Percentiles rank a stretch among this genome's conserved stretches.
Evolutionary conservation across 2,113 vertebrate genomes (phyloP).

Genomic region (Sinocyclocheilus anophthalmus): DNA sequence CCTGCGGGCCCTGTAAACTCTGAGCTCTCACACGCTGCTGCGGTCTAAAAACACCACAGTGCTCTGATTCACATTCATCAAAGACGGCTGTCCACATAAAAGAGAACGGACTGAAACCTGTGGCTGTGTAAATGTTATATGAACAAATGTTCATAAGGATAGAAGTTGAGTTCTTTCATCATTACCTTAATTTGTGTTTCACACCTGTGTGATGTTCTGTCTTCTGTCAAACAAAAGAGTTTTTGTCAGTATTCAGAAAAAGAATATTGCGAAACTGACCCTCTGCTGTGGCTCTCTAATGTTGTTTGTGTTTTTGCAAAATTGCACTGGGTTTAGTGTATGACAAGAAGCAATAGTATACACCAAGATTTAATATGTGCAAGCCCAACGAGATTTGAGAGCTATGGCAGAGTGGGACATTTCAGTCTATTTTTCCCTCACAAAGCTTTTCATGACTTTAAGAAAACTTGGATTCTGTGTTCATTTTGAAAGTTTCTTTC

Average conservation of each 20-base stretch:
- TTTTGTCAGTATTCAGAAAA: not conserved
- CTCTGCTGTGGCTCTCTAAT: not conserved
- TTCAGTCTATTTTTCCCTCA: not conserved
- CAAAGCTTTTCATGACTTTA: no score
- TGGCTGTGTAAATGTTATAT: not conserved
- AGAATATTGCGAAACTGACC: not conserved
- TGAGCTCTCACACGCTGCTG: not conserved
- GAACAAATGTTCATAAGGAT: not conserved
- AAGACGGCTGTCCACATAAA: not conserved
- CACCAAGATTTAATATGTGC: not conserved
- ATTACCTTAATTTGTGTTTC: not conserved
- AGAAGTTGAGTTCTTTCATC: not conserved
- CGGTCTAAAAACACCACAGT: not conserved
- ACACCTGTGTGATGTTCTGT: not conserved
- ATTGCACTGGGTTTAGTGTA: not conserved
- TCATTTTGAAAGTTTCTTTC: no score
- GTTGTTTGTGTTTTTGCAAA: not conserved
- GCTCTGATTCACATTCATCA: constrained; percentile 17
- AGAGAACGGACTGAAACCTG: not conserved
- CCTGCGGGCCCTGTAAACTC: not conserved
- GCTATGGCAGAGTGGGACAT: not conserved
- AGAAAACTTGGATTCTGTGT: no score
- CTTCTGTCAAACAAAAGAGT: not conserved
- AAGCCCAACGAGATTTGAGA: not conserved
- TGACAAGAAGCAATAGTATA: not conserved